Evolutionary conservation across 2,113 vertebrate species (phyloP), one percentile per base, ranked within the genome.

Genomic region (Glaucomys volans): DNA sequence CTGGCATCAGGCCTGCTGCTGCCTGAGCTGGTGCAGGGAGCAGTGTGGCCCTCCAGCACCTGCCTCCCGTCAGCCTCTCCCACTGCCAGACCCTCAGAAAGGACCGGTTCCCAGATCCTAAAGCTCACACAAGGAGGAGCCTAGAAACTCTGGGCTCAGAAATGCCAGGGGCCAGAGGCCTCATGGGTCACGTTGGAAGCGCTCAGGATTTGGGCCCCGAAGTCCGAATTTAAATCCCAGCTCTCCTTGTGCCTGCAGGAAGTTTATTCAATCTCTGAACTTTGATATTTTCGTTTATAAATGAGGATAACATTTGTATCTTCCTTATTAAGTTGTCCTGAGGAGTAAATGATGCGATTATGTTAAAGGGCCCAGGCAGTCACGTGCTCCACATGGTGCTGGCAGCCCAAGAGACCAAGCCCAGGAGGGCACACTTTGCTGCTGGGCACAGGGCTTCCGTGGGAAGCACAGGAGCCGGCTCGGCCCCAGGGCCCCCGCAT

Each of bases 1-100:
- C 52, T 92, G 91, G 91, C 85, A 95, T 87, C 72, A 62, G 87
- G 87, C 37, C 75, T 84, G 92, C 28, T 13, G 40, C 24, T 74
- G 77, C 18, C 44, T 11, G 40, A 42, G 66, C 52, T 59, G 71
- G 92, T 8, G 8, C 0, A 3, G 12, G 35, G 16, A 22, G 16
- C 35, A 26, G 50, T 0, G 13, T 11, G 17, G 0, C 0, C 64
- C 32, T 24, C 67, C 12, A 30, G 75, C n/a, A 14, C 50, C 76
- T 10, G 6, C 47, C 18, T 79, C 20, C 80, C 30, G 28, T 20
- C 79, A 20, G 75, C 52, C 26, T 17, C 24, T 12, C 42, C 52
- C 28, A 32, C 35, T 54, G 18, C 9, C 0, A 37, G 37, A 54
- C 40, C 77, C 83, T 52, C 0, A 0, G 50, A 77, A 32, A 76